A percentile compares a stretch with the other conserved stretches of the same genome.
Conservation (phyloP, 2,888 invertebrate genomes). For the Helleia helle region DNA sequence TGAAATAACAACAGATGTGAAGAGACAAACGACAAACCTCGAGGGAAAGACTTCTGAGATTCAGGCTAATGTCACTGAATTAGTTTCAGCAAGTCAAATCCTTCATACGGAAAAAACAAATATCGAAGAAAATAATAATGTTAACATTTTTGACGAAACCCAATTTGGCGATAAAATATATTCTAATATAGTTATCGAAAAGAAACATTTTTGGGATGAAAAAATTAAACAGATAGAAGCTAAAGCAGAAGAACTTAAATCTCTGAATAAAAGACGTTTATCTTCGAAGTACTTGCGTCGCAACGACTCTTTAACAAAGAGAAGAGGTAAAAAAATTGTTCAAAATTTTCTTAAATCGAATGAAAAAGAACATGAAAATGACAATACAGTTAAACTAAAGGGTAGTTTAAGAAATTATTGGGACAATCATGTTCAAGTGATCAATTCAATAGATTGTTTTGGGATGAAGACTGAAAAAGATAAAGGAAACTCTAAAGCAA, state of each 20-base stretch:
- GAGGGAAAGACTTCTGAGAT: slow-evolving; percentile 71
- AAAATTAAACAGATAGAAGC: slow-evolving; percentile 59
- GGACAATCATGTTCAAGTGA: background rate
- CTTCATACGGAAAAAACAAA: slow-evolving; percentile 34
- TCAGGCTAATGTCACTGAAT: slow-evolving; percentile 70
- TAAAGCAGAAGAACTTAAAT: slow-evolving; percentile 44
- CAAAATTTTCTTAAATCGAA: slow-evolving; percentile 45
- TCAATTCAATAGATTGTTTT: slow-evolving; percentile 2
- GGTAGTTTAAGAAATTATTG: slow-evolving; percentile 2
- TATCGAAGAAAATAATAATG: slow-evolving; percentile 22
- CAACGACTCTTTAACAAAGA: slow-evolving; percentile 57
- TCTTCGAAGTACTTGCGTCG: slow-evolving; percentile 46
- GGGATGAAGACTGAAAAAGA: slow-evolving; percentile 1
- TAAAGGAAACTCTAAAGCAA: background rate
- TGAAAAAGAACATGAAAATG: slow-evolving; percentile 18
- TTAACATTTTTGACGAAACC: slow-evolving; percentile 28
- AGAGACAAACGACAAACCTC: slow-evolving; percentile 47
- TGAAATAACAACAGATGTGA: slow-evolving; percentile 64
- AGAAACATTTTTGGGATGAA: slow-evolving; percentile 68
- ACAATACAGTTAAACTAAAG: slow-evolving; percentile 8
- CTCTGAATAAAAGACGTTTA: slow-evolving; percentile 41
- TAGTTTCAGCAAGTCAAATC: slow-evolving; percentile 65
- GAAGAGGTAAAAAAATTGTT: slow-evolving; percentile 55
- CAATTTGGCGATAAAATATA: slow-evolving; percentile 40
- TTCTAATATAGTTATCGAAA: slow-evolving; percentile 58